Conservation (phyloP, 2,888 invertebrate genomes). For the Pherbina coryleti region DNA sequence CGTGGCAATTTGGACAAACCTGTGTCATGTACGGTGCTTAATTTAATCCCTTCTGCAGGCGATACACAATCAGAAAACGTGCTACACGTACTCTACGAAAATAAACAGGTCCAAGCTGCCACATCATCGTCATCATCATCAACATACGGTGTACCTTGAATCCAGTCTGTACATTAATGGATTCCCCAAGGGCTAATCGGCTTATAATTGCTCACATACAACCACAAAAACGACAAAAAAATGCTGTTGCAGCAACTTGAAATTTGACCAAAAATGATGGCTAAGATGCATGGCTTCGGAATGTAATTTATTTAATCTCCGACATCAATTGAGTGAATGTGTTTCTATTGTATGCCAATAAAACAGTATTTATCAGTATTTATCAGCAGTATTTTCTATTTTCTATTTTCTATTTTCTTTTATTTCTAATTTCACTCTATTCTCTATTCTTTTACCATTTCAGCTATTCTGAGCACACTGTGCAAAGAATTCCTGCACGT, state of each 20-base stretch:
- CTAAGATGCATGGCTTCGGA: background rate
- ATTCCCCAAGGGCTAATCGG: conserved; percentile 21
- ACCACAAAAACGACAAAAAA: no score
- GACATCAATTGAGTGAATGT: background rate
- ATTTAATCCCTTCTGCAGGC: background rate
- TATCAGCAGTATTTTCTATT: background rate
- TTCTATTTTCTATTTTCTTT: conserved; percentile 25
- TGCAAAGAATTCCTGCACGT: conserved; percentile 90
- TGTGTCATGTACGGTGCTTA: conserved; percentile 7
- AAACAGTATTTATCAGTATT: background rate
- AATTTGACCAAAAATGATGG: background rate
- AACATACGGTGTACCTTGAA: no score
- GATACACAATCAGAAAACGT: no score
- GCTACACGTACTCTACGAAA: no score
- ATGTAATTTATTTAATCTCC: background rate
- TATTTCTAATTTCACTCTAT: background rate
- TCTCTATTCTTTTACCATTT: background rate
- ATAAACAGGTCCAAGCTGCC: no score
- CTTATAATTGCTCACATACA: conserved; percentile 4
- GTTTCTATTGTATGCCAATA: background rate
- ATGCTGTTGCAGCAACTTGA: no score
- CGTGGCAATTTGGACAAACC: background rate
- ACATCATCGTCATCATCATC: no score
- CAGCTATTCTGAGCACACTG: conserved; percentile 89
- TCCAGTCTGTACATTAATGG: no score